Percentiles rank a stretch among this genome's conserved stretches.
phyloP scores from a whole-genome alignment of 2,797 vertebrate species.

The Gadopsis bispinosus region DNA sequence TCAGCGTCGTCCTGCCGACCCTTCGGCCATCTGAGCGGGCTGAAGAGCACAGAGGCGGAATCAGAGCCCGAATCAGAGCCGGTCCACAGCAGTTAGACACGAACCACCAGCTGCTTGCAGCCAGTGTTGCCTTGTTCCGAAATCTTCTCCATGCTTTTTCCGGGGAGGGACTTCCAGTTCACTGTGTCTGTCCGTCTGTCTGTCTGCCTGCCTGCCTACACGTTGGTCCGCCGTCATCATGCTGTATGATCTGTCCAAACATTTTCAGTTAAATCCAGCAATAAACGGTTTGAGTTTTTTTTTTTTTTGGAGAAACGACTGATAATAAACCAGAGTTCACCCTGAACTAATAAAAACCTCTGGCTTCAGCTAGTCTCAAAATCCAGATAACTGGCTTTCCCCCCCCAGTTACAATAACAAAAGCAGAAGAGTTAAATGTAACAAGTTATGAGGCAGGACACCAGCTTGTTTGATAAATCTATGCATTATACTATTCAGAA shows the following conservation, averaged over 20 bases:
- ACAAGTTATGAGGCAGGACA: not conserved
- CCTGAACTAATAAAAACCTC: not conserved
- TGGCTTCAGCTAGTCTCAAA: no score
- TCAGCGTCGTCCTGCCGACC: not conserved
- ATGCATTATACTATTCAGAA: not conserved
- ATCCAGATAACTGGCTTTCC: not conserved
- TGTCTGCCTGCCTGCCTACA: not conserved
- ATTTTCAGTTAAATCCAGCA: not conserved
- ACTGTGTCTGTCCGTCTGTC: no score
- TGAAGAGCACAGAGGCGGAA: not conserved
- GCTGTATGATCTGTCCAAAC: not conserved
- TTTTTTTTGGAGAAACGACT: not conserved
- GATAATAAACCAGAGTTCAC: not conserved
- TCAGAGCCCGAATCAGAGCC: not conserved
- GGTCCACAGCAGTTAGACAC: not conserved
- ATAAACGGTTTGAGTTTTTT: not conserved
- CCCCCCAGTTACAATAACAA: not conserved
- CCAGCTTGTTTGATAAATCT: not conserved
- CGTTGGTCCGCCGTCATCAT: not conserved
- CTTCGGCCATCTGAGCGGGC: slow-evolving; percentile 2
- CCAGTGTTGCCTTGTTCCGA: slow-evolving; percentile 38
- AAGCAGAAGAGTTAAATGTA: not conserved
- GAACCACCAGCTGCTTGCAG: slow-evolving; percentile 1
- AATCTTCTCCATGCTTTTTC: slow-evolving; percentile 72
- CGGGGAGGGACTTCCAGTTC: slow-evolving; percentile 82